Evolutionary conservation across 2,888 invertebrate species (phyloP), one percentile per base, ranked within the genome.

Genomic region (Adelphocoris suturalis): DNA sequence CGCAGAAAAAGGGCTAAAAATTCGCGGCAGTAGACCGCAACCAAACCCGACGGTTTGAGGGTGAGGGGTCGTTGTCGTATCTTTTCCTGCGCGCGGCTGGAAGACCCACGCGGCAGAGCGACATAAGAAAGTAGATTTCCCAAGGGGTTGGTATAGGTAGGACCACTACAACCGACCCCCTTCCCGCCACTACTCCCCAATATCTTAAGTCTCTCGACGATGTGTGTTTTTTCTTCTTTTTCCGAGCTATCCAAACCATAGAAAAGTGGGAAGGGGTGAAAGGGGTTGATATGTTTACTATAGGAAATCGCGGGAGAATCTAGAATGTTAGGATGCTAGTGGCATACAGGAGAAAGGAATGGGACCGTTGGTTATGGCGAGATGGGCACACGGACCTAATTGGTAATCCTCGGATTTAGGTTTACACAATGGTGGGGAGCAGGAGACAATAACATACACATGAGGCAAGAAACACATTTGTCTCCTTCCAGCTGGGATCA

Each of bases 111-210:
- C 27, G 23, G 68, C 19, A 27, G 23, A 68, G 68, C 68, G 23
- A 68, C 68, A 23, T 68, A 68, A 68, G 68, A 68, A 68, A 68
- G 23, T 68, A 68, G 68, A 68, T 68, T 68, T 68, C 68, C 68
- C 68, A 19, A 11, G 27, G 68, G 68, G 68, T 68, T 23, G 19
- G 68, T 68, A 11, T 11, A 68, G 68, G 68, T 68, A 68, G 68
- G 27, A 23, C 23, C 68, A 68, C 68, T n/a, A 57, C 57, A 16
- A 68, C 68, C 68, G 19, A n/a, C 68, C 68, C n/a, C n/a, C 19
- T 23, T 12, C 57, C 16, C 37, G 19, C 57, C n/a, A n/a, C 57
- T n/a, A n/a, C 16, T n/a, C 1, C 57, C n/a, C 16, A n/a, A n/a
- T n/a, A 14, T 14, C 57, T n/a, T n/a, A 57, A 11, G 23, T 23